Conservation (phyloP, 2,113 vertebrate species). For the Spilogale gracilis region DNA sequence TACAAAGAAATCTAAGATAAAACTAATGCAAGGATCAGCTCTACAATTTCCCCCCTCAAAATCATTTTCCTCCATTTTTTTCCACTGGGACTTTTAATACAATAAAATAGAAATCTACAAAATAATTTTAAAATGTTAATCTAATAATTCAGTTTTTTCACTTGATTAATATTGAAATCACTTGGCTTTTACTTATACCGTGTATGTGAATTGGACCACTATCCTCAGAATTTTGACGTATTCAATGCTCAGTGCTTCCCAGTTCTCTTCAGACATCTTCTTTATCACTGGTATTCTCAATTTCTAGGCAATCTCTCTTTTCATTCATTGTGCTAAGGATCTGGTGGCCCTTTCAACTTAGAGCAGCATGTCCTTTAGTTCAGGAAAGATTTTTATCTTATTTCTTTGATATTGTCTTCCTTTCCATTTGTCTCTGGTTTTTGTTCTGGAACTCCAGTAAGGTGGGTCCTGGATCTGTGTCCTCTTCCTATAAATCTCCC, state of each 20-base stretch:
- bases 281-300: not conserved
- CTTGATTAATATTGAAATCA: not conserved
- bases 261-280: not conserved
- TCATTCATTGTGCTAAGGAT: not conserved
- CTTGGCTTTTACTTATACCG: not conserved
- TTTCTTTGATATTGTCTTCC: not conserved
- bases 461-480: not conserved
- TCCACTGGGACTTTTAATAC: not conserved
- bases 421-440: not conserved
- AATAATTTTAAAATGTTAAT: constrained; percentile 17
- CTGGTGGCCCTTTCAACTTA: not conserved
- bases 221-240: not conserved
- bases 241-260: not conserved
- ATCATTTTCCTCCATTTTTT: not conserved
- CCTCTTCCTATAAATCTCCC: not conserved
- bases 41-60: not conserved
- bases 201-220: not conserved
- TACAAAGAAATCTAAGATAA: not conserved
- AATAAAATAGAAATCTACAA: not conserved
- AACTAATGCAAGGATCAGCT: not conserved
- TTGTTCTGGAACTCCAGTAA: not conserved
- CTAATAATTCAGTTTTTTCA: not conserved
- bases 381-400: not conserved
- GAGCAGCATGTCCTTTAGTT: not conserved
- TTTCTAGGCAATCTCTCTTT: not conserved